These are phyloP conservation scores for Lissocephala sabroskyi DNA, from an alignment of 2,888 invertebrate genomes.

Conservation along the genomic window DNA sequence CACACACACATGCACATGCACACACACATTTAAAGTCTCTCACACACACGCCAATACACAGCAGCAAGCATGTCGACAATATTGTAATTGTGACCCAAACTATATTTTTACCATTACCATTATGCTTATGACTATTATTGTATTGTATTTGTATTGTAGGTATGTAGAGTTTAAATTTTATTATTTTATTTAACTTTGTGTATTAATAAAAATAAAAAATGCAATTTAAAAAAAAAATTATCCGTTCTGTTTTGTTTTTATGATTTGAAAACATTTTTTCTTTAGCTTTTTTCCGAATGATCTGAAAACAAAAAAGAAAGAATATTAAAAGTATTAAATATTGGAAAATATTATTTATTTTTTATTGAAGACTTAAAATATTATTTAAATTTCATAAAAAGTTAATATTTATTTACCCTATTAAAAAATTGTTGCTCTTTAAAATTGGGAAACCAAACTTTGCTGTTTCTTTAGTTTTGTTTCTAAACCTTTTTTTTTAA, in stretches of 20 bases:
- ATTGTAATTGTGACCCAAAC: constrained; percentile 63
- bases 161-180: constrained; percentile 68
- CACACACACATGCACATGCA: too few species aligned
- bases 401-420: too few species aligned
- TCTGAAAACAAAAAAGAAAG: constrained; percentile 19
- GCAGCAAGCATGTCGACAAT: constrained; percentile 43
- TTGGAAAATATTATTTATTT: too few species aligned
- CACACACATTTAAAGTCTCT: too few species aligned
- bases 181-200: constrained; percentile 69
- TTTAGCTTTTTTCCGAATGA: constrained; percentile 6
- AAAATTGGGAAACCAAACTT: too few species aligned
- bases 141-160: constrained; percentile 70
- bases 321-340: background rate
- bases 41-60: too few species aligned
- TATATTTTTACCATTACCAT: constrained; percentile 61
- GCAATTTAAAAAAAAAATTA: constrained; percentile 51
- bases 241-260: constrained; percentile 21
- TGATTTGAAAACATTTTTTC: background rate
- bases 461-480: too few species aligned
- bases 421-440: too few species aligned
- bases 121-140: constrained; percentile 58
- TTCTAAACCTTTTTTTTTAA: too few species aligned
- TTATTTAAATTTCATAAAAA: background rate
- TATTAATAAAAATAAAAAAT: constrained; percentile 64
- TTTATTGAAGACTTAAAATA: too few species aligned